phyloP scores from a whole-genome alignment of 1,140 invertebrate genomes.

The Cryptotermes secundus region DNA sequence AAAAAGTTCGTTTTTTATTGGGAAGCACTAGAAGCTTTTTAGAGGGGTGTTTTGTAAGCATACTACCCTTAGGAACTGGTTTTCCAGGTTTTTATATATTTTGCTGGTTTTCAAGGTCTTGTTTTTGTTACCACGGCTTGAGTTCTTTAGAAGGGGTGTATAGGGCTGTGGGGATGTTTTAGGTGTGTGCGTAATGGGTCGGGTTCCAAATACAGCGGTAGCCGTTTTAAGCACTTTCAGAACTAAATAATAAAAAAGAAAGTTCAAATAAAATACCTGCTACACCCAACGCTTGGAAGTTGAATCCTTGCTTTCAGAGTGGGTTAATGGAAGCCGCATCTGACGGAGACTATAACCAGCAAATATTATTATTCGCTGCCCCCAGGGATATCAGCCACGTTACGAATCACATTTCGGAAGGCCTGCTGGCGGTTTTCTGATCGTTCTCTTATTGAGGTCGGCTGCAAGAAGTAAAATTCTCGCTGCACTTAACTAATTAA shows the following conservation, averaged over 20 bases:
- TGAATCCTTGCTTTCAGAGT: not conserved
- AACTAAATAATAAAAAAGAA: constrained; percentile 17
- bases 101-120: constrained; percentile 7
- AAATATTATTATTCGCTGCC: no score
- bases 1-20: not conserved
- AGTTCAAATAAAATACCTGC: not conserved
- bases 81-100: constrained; percentile 1
- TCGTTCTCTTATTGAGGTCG: no score
- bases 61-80: not conserved
- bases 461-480: no score
- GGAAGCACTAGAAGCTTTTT: not conserved
- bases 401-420: no score
- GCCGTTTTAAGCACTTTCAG: constrained; percentile 2
- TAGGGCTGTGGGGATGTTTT: not conserved
- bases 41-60: not conserved
- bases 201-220: not conserved
- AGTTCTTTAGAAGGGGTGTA: not conserved
- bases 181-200: not conserved
- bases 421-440: no score
- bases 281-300: not conserved
- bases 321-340: not conserved
- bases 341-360: not conserved
- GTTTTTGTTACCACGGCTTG: not conserved
- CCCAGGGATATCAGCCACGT: no score
- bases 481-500: no score